Base-by-base conservation (phyloP, 2,888 invertebrate genomes). In the Melanostoma mellinum region DNA sequence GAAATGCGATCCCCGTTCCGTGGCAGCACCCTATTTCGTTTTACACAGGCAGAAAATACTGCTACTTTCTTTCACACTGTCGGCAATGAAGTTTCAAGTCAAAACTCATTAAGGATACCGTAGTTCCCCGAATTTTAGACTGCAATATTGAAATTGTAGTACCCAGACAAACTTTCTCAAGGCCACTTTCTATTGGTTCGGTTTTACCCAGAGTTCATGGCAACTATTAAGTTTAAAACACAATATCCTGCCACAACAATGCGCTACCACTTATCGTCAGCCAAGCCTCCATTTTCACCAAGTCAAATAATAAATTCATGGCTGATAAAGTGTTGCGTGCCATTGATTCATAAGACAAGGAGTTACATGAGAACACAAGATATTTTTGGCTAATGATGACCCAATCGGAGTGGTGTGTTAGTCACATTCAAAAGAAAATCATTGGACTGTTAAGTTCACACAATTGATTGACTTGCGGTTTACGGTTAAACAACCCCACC, bases 321-420 rank as follows among this genome's bases (percentile, higher is more conserved):
- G 56, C 2, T 20, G 10, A 35, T 35, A 61, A 36, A 20, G 0
- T 2, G 46, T 46, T 46, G 61, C 61, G 61, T 61, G 61, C 20
- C 4, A 20, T 48, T 40, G 20, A 61, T n/a, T 46, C 46, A 61
- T 46, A 60, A 20, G 20, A 20, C 1, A 20, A 20, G 20, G 1
- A 20, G 20, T 20, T 20, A 30, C 10, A 33, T n/a, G 33, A 6
- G 4, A 32, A 20, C 6, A 2, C 2, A 8, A 4, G 46, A 8
- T 60, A 46, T 61, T 61, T 61, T 61, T 46, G 61, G 46, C 46
- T 35, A 46, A 61, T 61, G 61, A 61, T 46, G 46, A 61, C 61
- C 61, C 61, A 33, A 36, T 42, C 33, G 20, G 20, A 9, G n/a
- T 2, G 5, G 33, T 33, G n/a, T 46, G 32, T 61, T 61, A 61